Base-by-base conservation (phyloP, 2,888 invertebrate genomes). In the Ommatoiulus sabulosus region DNA sequence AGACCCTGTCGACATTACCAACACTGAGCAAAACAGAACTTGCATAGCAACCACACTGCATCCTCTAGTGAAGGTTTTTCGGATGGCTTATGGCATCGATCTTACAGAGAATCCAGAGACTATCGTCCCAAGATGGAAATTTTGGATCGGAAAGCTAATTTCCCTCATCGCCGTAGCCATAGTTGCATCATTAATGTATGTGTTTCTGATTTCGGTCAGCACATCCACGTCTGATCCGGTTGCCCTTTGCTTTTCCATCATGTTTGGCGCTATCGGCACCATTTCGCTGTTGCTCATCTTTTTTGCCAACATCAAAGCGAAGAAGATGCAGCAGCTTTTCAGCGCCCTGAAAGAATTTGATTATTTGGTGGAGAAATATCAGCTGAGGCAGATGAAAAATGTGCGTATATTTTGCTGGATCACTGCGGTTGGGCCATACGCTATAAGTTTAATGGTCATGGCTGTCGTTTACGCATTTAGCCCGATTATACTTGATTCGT, bases 61-160 rank as follows among this genome's bases (percentile, higher is more conserved):
- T 10, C 72, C 72, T 24, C 72, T 72, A 24, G 10, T 72, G 72
- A 72, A 2, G 10, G n/a, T 72, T 72, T 72, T 72, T 24, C 24
- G 72, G 24, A 72, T 72, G 24, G 72, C 24, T 2, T 72, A 72
- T 8, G 72, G 24, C 3, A 6, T 24, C 24, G 24, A 72, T 24
- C 20, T 72, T 7, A 72, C 3, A 24, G 24, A 6, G 24, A 72
- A 72, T 24, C 72, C 72, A 24, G 24, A 24, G 24, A 8, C 17
- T 24, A 72, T 72, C 24, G 72, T 72, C 72, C 72, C 72, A 72
- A 24, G 10, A 72, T 72, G 72, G 72, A 72, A 10, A 72, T 72
- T 72, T 24, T 72, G 72, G 72, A 8, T 72, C 24, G 7, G 72
- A 20, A 72, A 72, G 72, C 72, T 72, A 24, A 6, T 3, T 6